Conservation (phyloP, 1,140 invertebrate species). For the Drosophila persimilis region DNA sequence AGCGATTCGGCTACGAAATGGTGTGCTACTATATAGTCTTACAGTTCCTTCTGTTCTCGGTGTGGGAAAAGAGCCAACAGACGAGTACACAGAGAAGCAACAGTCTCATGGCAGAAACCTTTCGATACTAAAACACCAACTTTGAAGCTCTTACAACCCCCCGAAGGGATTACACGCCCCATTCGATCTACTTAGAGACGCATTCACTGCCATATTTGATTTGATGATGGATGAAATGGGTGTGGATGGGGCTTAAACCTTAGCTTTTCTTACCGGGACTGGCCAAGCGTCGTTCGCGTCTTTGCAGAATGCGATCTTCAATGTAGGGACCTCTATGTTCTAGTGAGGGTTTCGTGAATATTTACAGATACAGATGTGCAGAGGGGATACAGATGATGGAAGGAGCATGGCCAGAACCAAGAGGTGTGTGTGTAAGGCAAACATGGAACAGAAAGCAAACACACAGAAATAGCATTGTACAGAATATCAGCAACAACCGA, state of each 20-base stretch:
- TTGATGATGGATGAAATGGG: background rate
- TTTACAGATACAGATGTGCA: constrained; percentile 34
- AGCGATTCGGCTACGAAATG: background rate
- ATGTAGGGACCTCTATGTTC: constrained; percentile 75
- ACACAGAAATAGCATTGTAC: constrained; percentile 28
- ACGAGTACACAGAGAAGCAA: background rate
- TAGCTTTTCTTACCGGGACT: constrained; percentile 74
- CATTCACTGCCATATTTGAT: background rate
- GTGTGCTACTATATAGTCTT: background rate
- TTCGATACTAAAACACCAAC: background rate
- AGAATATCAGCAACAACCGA: background rate
- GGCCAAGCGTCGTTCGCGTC: constrained; percentile 77
- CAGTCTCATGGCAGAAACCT: constrained; percentile 1
- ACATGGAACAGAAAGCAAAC: constrained; percentile 47
- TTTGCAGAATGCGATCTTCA: constrained; percentile 81
- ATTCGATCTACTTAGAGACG: constrained; percentile 2
- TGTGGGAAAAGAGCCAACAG: background rate
- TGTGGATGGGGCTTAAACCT: too few species aligned
- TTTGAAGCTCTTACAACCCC: background rate
- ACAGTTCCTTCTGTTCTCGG: background rate
- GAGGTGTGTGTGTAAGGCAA: constrained; percentile 27
- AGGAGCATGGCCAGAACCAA: constrained; percentile 34
- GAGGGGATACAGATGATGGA: constrained; percentile 15
- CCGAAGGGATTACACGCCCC: too few species aligned
- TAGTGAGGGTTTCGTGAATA: constrained; percentile 52